Percentiles rank a stretch among this genome's conserved stretches.
These are phyloP conservation scores for Miniopterus natalensis DNA, from an alignment of 2,113 vertebrate genomes.

Conservation along the genomic window DNA sequence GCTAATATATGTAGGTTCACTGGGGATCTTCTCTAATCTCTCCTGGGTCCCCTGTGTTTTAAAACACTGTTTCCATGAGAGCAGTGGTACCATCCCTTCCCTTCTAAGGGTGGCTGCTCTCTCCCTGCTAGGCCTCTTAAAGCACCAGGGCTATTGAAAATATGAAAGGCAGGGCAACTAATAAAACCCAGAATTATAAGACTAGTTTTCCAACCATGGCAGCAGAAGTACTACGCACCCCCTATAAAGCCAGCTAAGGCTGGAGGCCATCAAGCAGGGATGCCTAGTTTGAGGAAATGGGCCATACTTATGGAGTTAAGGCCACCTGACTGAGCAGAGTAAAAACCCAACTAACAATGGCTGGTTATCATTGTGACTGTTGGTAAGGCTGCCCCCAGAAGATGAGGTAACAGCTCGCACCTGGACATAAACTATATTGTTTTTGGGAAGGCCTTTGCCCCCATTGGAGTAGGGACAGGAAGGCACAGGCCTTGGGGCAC, in stretches of 20 bases:
- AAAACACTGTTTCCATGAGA: not conserved
- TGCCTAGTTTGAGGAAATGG: not conserved
- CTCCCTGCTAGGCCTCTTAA: not conserved
- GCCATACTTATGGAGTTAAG: not conserved
- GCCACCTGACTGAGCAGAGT: not conserved
- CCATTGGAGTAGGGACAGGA: not conserved
- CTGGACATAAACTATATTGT: not conserved
- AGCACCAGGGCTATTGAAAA: not conserved
- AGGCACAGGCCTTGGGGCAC: not conserved
- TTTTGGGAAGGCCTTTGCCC: not conserved
- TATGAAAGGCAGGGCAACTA: not conserved
- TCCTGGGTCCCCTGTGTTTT: not conserved
- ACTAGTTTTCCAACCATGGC: not conserved
- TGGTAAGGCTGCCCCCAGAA: not conserved
- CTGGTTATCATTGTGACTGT: not conserved
- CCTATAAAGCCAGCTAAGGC: not conserved
- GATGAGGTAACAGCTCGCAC: not conserved
- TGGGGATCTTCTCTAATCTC: not conserved
- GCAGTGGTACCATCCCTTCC: not conserved
- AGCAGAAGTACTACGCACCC: not conserved
- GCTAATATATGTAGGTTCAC: not conserved
- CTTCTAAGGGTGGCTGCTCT: not conserved
- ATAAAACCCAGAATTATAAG: not conserved
- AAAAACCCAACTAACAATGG: not conserved
- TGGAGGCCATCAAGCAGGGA: not conserved